Evolutionary conservation across 2,113 vertebrate genomes (phyloP).

Genomic region (Periophthalmodon schlosseri): DNA sequence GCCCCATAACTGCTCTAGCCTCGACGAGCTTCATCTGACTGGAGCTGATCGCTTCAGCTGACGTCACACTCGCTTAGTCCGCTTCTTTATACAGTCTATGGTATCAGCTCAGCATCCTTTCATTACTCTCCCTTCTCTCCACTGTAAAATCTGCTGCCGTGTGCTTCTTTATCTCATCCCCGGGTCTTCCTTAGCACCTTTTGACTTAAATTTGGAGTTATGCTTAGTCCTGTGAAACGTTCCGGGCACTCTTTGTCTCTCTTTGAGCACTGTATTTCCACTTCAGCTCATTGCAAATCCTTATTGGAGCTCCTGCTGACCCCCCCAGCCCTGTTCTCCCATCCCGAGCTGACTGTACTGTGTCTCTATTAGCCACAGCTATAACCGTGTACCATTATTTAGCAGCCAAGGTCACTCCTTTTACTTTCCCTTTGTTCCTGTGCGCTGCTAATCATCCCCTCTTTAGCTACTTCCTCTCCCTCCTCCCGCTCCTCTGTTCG

Average conservation of each 20-base stretch:
- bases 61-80: no score
- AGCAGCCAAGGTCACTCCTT: conserved; percentile 63
- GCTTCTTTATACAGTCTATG: conserved; percentile 3
- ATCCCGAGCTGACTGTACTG: conserved; percentile 25
- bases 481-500: conserved; percentile 19
- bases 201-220: conserved; percentile 24
- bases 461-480: conserved; percentile 12
- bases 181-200: conserved; percentile 16
- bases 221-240: conserved; percentile 3
- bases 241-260: conserved; percentile 2
- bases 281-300: conserved; percentile 33
- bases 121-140: background rate
- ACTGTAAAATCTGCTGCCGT: conserved; percentile 22
- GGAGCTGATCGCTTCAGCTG: no score
- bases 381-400: conserved; percentile 54
- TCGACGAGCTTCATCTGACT: no score
- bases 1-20: no score
- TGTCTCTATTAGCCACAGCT: conserved; percentile 62
- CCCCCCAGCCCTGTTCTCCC: conserved; percentile 24
- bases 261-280: conserved; percentile 3
- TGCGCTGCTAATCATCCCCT: conserved; percentile 13
- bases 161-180: conserved; percentile 6
- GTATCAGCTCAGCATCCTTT: background rate
- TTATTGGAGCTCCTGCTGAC: conserved; percentile 22
- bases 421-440: conserved; percentile 2